Evolutionary conservation across 1,140 invertebrate genomes (phyloP), one percentile per base, ranked within the genome.

Genomic region (Frieseomelitta varia): DNA sequence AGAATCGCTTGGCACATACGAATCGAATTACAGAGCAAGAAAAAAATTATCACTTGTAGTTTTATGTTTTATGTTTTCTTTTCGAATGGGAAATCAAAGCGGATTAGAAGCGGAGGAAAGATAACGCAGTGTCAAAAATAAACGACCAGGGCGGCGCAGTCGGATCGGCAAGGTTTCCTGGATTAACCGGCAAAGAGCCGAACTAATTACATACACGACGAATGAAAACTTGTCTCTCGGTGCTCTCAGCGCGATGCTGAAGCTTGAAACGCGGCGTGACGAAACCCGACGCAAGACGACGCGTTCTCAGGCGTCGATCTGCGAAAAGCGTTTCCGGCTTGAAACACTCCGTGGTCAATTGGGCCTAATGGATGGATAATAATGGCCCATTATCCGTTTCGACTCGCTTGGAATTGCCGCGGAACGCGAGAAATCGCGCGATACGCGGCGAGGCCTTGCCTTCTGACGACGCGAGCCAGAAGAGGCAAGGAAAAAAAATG

Each of bases 301-400:
- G 19, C 47, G 27, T 79, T 79, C 81, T 67, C 67, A 79, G 75
- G 75, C 81, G 81, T 2, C 30, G 24, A 63, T 53, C 51, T 76
- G 34, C 47, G 81, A 56, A 84, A 71, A 79, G 24, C 67, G 76
- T 79, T 84, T 79, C 76, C 81, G 76, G 67, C 27, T 79, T 39
- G 65, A 55, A 55, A 63, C n/a, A 30, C 47, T 63, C 80, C 63
- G 76, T 10, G 81, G 75, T 61, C 81, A 84, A 78, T 84, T 79
- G 56, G 27, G 2, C 30, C 14, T 78, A 84, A 84, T 71, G 63
- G 47, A 79, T 53, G 76, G 67, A 61, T 84, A 84, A 84, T 79
- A 79, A 84, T 79, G 55, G 67, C 27, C 27, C 81, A 53, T 84
- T 75, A 39, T 77, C 76, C 51, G 47, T 84, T 83, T 69, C 55